These are phyloP conservation scores for Bradynema listronoti DNA, from an alignment of 1,140 invertebrate genomes.

Conservation along the genomic window DNA sequence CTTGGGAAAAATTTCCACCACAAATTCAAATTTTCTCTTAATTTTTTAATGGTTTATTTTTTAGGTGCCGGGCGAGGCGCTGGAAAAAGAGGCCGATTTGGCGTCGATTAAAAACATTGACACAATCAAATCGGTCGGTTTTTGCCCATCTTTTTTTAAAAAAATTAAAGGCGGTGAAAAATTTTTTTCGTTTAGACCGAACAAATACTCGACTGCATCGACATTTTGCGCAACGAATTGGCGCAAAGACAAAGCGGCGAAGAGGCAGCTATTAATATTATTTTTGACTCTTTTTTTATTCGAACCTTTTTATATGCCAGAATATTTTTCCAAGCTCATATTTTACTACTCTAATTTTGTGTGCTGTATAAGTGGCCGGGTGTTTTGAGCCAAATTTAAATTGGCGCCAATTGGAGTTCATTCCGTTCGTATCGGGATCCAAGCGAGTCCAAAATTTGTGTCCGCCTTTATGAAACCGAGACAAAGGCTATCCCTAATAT, in stretches of 20 bases:
- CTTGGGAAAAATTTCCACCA: background rate
- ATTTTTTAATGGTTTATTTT: constrained; percentile 61
- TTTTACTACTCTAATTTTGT: constrained; percentile 63
- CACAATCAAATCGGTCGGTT: constrained; percentile 65
- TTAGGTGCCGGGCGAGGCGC: constrained; percentile 44
- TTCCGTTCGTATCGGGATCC: no score
- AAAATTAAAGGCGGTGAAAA: background rate
- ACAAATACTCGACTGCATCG: constrained; percentile 52
- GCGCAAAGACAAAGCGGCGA: constrained; percentile 27
- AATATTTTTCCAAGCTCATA: constrained; percentile 8
- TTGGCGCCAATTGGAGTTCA: no score
- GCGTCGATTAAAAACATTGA: constrained; percentile 29
- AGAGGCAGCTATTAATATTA: constrained; percentile 27
- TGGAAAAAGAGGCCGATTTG: constrained; percentile 59
- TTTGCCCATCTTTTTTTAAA: constrained; percentile 1
- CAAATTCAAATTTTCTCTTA: constrained; percentile 59
- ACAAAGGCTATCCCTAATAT: no score
- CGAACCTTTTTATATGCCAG: constrained; percentile 9
- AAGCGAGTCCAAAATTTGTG: no score
- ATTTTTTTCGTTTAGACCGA: constrained; percentile 40
- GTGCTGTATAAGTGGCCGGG: no score
- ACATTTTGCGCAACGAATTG: constrained; percentile 45
- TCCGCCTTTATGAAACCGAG: no score
- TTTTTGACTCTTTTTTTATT: background rate
- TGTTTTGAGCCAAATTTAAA: no score